A percentile compares a stretch with the other conserved stretches of the same genome.
phyloP scores from a whole-genome alignment of 1,140 invertebrate species.

The Rhagoletis zephyria region DNA sequence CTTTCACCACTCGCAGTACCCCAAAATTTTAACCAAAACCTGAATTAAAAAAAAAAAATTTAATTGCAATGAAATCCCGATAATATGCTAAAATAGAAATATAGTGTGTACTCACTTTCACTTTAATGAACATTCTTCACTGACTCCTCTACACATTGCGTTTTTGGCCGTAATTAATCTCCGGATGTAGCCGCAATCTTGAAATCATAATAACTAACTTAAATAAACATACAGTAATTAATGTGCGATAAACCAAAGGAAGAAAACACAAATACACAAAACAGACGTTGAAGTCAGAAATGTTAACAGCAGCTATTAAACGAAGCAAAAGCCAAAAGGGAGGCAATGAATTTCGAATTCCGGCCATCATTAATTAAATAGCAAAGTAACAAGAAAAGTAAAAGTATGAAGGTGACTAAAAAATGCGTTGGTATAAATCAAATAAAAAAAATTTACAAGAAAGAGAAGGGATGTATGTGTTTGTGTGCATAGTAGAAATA shows the following conservation, averaged over 20 bases:
- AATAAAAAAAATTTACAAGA: not conserved
- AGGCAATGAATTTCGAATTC: conserved; percentile 51
- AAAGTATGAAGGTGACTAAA: not conserved
- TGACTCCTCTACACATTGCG: not conserved
- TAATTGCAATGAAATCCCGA: not conserved
- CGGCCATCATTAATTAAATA: conserved; percentile 38
- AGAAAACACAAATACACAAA: not conserved
- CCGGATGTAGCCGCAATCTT: conserved; percentile 35
- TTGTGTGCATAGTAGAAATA: not conserved
- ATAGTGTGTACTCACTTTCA: not conserved
- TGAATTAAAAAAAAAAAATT: too few relatives aligned
- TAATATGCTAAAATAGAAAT: not conserved
- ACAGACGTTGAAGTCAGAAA: not conserved
- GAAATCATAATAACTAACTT: conserved; percentile 44
- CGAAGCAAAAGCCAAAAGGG: not conserved
- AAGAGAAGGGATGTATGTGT: not conserved
- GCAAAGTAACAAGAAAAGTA: not conserved
- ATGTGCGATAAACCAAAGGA: conserved; percentile 12
- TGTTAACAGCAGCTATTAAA: not conserved
- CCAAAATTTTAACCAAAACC: too few relatives aligned
- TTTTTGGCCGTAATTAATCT: conserved; percentile 15
- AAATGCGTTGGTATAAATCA: not conserved
- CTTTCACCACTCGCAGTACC: too few relatives aligned
- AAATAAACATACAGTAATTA: conserved; percentile 29
- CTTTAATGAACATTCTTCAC: not conserved